Evolutionary conservation across 2,797 vertebrate genomes (phyloP), one percentile per base, ranked within the genome.

Genomic region (Sebastes diaconus): DNA sequence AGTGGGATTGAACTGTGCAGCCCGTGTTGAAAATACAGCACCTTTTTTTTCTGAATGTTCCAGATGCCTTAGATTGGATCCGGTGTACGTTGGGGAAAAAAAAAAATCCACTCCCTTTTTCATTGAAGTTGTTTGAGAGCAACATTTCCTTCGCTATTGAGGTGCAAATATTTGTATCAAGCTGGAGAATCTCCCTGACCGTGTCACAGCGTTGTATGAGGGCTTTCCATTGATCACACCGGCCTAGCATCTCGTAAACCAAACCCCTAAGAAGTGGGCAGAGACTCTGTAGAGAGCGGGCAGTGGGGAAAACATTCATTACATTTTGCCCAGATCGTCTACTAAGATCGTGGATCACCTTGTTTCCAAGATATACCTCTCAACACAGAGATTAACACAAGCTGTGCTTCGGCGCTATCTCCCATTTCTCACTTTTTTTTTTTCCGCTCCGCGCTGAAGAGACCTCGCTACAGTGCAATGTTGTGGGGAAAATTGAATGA

Each of bases 401-500:
- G 50, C 72, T 70, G 65, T 68, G 72, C 71, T 65, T 70, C 68
- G 3, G 4, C 71, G 4, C 34, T 69, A 55, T 70, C 71, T 86
- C 61, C 32, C 57, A 24, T 76, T 81, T 71, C 52, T 73, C 61
- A n/a, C 61, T 71, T 61, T 69, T 79, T 77, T 68, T 71, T 77
- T 65, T 36, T 5, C 34, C 13, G 1, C 77, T 81, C 69, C 29
- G 32, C 22, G 8, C 80, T 73, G 80, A 76, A 75, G 81, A 63
- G 87, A 88, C 86, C 85, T 85, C 68, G 68, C 80, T 81, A 88
- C 90, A 77, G 85, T 75, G 73, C 57, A 85, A 83, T 83, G 89
- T 86, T 90, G 88, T 90, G 79, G 83, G 83, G 87, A 83, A 90
- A 90, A 95, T 87, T 87, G 88, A 92, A 90, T 92, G 94, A 93